Conservation (phyloP, 2,113 vertebrate genomes). For the Halcyon malimbica region DNA sequence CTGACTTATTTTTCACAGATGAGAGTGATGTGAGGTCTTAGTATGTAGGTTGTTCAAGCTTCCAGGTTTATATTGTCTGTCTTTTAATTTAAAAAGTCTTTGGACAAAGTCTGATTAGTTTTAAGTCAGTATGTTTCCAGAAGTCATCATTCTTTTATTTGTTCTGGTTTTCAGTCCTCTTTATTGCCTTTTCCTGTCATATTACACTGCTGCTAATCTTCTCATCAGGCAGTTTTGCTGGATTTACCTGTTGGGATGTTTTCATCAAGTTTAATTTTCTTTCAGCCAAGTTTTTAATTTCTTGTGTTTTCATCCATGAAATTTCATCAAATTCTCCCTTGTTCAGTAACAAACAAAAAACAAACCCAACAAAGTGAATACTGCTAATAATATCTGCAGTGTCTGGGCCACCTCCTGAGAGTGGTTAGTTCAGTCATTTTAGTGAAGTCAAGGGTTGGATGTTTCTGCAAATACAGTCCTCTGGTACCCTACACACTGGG, state of each 20-base stretch:
- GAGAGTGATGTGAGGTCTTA: background rate
- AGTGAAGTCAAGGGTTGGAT: background rate
- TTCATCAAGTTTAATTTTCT: slow-evolving; percentile 22
- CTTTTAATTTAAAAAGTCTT: slow-evolving; percentile 15
- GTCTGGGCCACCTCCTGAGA: background rate
- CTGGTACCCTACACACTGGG: background rate
- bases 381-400: background rate
- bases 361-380: background rate
- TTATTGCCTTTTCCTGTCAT: slow-evolving; percentile 49
- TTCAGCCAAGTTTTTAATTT: background rate
- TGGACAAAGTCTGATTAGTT: slow-evolving; percentile 11
- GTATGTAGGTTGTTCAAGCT: background rate
- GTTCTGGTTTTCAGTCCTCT: background rate
- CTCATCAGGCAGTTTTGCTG: background rate
- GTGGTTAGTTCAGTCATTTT: background rate
- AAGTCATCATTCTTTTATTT: slow-evolving; percentile 31
- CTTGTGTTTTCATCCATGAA: background rate
- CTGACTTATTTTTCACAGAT: background rate
- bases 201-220: slow-evolving; percentile 14
- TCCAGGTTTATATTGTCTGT: background rate
- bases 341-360: background rate
- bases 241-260: background rate
- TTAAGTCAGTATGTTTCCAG: slow-evolving; percentile 5
- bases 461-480: background rate
- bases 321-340: background rate